Percentiles rank a stretch among this genome's conserved stretches.
Conservation (phyloP, 64 coral and sea anemone species). For the Stichodactyla mertensii region DNA sequence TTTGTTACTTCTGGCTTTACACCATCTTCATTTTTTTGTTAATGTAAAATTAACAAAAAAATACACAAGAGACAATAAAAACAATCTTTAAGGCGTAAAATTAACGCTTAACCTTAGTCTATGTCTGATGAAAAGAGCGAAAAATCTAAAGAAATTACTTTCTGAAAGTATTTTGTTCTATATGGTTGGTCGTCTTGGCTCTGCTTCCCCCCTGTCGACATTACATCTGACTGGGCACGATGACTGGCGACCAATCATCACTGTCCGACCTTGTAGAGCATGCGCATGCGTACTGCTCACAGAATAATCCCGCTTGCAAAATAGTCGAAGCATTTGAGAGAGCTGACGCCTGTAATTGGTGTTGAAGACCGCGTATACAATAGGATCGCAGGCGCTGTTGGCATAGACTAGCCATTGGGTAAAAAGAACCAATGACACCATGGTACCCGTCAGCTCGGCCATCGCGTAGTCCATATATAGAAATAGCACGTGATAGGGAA, state of each 20-base stretch:
- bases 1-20: too few relatives aligned
- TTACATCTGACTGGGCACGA: background rate
- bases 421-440: slow-evolving; percentile 46
- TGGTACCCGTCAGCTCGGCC: slow-evolving; percentile 17
- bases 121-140: too few relatives aligned
- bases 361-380: slow-evolving; percentile 53
- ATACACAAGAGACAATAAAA: too few relatives aligned
- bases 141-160: too few relatives aligned
- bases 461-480: slow-evolving; percentile 40
- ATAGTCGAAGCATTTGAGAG: slow-evolving; percentile 13
- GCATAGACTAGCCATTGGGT: slow-evolving; percentile 70
- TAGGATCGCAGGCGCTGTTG: slow-evolving; percentile 68
- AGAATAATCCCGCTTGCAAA: background rate
- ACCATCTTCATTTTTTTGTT: too few relatives aligned
- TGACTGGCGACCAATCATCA: background rate
- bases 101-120: too few relatives aligned
- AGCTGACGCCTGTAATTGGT: slow-evolving; percentile 52
- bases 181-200: background rate
- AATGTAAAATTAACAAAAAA: too few relatives aligned
- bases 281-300: slow-evolving; percentile 1
- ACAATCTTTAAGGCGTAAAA: too few relatives aligned
- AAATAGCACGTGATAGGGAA: slow-evolving; percentile 58
- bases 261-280: background rate
- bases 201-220: background rate
- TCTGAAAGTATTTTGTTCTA: background rate